Evolutionary conservation across 2,797 vertebrate species (phyloP), one percentile per base, ranked within the genome.

Genomic region (Avahi laniger): DNA sequence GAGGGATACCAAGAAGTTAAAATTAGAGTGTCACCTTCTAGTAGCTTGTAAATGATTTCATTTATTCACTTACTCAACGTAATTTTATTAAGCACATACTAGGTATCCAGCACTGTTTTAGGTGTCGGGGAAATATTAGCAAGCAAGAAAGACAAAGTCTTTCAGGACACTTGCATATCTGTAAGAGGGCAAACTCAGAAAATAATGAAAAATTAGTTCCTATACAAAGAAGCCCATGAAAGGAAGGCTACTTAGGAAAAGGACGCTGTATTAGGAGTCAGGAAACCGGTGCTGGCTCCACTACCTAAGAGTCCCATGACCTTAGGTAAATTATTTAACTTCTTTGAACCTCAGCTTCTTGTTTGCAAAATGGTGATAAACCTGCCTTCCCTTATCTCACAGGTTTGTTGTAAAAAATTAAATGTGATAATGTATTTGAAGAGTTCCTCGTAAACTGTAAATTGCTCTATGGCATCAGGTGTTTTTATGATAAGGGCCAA

Each of bases 391-490:
- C 41, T 95, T 76, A 84, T 85, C 90, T 67, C 61, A 73, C 33
- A 59, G 80, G 43, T 90, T 76, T 90, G 76, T 84, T 95, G 41
- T 94, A 92, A 96, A 97, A 94, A 94, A 92, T n/a, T 87, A 88
- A 95, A 75, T 14, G 43, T 67, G 43, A 17, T 70, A 18, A 70
- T 50, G 28, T 82, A 72, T 82, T 91, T 95, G 79, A 96, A 91
- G 81, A 90, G 76, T 57, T 72, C 87, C 67, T 86, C n/a, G 35
- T 85, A 96, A 67, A 72, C 28, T 73, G 59, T 52, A 54, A 85
- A 72, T n/a, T 91, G 69, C 43, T 81, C 72, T 70, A 0, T 26
- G 82, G 72, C 41, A 17, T 67, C 59, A 6, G 4, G 18, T 65
- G 52, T 72, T 72, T 94, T 88, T 83, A 84, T 63, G 63, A 10